phyloP scores from a whole-genome alignment of 1,140 invertebrate species.

The Acyrthosiphon pisum region DNA sequence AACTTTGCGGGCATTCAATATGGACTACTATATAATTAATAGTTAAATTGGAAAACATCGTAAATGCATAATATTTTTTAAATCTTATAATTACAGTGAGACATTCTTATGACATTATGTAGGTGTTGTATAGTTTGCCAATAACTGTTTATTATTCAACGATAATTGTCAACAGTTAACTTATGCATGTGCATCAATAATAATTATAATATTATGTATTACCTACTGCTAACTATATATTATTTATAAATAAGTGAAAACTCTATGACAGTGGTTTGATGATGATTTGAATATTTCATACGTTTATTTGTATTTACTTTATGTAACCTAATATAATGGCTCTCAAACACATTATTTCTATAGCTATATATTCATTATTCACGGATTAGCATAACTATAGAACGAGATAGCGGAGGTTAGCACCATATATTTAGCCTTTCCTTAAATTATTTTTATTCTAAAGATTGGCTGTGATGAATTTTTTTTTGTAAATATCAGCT shows the following conservation, averaged over 20 bases:
- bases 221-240: neutral
- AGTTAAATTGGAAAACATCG: neutral
- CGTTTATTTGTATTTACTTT: neutral
- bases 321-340: neutral
- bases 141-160: neutral
- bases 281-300: neutral
- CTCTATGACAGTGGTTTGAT: neutral
- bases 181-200: neutral
- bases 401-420: neutral
- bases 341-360: neutral
- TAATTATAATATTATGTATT: neutral
- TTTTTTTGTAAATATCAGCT: neutral
- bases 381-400: neutral
- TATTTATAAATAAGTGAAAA: neutral
- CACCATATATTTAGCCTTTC: neutral
- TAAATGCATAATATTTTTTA: neutral
- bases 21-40: neutral
- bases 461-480: neutral
- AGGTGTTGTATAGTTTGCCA: neutral
- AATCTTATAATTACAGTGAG: neutral
- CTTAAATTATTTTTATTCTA: neutral
- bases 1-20: neutral
- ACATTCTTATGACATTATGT: neutral
- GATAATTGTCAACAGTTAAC: neutral
- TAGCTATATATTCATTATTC: neutral